Conservation (phyloP, 2,797 vertebrate species). For the Distichodus sexfasciatus region DNA sequence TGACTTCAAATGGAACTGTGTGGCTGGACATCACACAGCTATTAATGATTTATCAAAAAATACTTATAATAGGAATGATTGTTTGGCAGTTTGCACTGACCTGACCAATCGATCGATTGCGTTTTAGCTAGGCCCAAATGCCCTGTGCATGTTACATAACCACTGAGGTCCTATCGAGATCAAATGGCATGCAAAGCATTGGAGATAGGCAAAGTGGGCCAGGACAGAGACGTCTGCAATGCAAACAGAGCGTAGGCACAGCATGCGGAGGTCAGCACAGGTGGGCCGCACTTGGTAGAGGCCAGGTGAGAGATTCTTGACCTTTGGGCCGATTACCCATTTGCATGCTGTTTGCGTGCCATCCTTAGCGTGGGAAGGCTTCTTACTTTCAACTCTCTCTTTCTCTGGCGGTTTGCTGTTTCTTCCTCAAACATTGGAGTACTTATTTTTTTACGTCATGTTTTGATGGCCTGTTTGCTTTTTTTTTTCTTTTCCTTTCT, state of each 20-base stretch:
- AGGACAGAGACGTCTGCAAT: slow-evolving; percentile 51
- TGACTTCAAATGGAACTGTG: no score
- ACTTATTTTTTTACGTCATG: background rate
- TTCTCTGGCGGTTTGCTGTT: slow-evolving; percentile 24
- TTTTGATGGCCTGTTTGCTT: slow-evolving; percentile 26
- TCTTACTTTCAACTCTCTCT: slow-evolving; percentile 22
- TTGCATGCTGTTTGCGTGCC: slow-evolving; percentile 66
- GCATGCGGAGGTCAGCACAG: background rate
- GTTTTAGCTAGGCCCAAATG: slow-evolving; percentile 1
- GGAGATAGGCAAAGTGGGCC: slow-evolving; percentile 52
- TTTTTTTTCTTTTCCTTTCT: slow-evolving; percentile 3
- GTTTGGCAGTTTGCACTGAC: slow-evolving; percentile 5
- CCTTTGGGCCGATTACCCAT: slow-evolving; percentile 56
- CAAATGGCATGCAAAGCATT: slow-evolving; percentile 44
- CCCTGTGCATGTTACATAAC: slow-evolving; percentile 40
- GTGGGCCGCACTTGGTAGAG: slow-evolving; percentile 42
- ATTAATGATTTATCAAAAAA: no score
- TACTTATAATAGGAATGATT: background rate
- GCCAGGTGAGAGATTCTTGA: slow-evolving; percentile 54
- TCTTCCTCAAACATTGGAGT: background rate
- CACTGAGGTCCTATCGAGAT: slow-evolving; percentile 37
- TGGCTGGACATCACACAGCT: no score
- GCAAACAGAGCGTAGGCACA: slow-evolving; percentile 41
- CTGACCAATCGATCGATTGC: background rate
- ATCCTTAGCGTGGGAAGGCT: slow-evolving; percentile 49